Conservation (phyloP, 2,797 vertebrate species). For the Hyperoplus lanceolatus region DNA sequence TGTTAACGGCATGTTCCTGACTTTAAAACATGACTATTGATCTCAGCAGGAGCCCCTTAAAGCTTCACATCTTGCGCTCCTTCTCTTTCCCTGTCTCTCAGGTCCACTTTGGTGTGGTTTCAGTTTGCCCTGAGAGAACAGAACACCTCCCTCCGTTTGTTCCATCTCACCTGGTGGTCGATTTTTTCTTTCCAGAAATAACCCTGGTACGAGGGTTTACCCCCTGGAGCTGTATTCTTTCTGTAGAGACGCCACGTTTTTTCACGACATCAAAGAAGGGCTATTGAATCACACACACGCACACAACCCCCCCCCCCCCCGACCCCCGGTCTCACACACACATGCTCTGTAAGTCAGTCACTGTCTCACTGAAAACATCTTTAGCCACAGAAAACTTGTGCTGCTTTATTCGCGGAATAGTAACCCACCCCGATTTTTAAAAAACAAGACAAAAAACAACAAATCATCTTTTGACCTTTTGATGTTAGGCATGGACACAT, state of each 20-base stretch:
- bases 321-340: constrained; percentile 16
- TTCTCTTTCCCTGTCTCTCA: constrained; percentile 33
- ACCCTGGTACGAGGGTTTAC: constrained; percentile 46
- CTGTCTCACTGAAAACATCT: constrained; percentile 39
- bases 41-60: constrained; percentile 57
- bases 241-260: constrained; percentile 63
- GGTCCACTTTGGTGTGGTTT: constrained; percentile 58
- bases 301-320: constrained; percentile 7
- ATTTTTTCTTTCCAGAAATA: constrained; percentile 80
- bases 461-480: constrained; percentile 2
- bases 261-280: constrained; percentile 73
- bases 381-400: constrained; percentile 40
- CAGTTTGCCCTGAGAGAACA: constrained; percentile 59
- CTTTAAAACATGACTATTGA: constrained; percentile 57
- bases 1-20: constrained; percentile 56
- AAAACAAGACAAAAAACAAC: neutral
- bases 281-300: constrained; percentile 52
- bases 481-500: constrained; percentile 62
- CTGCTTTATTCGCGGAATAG: constrained; percentile 27
- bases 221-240: constrained; percentile 57
- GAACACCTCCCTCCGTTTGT: constrained; percentile 63
- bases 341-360: constrained; percentile 39
- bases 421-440: neutral
- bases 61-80: constrained; percentile 35
- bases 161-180: constrained; percentile 54